A percentile compares a stretch with the other conserved stretches of the same genome.
Evolutionary conservation across 2,113 vertebrate genomes (phyloP).

Genomic region (Limnothrissa miodon): DNA sequence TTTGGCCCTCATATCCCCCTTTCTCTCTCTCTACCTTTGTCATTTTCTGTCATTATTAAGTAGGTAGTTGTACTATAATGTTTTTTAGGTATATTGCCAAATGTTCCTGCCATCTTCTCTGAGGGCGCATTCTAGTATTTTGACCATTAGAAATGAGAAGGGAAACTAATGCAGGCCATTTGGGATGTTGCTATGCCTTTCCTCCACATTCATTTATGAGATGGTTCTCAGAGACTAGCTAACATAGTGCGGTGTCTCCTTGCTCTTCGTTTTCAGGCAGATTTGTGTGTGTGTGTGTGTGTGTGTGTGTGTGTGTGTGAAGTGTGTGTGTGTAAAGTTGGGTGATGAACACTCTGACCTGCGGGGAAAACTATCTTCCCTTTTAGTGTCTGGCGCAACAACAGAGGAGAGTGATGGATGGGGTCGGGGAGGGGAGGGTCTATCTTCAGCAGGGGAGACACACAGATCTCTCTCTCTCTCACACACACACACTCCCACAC

Average conservation of each 20-base stretch:
- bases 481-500: neutral
- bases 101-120: neutral
- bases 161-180: neutral
- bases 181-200: neutral
- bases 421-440: conserved; percentile 39
- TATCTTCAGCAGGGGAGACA: conserved; percentile 36
- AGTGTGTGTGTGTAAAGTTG: conserved; percentile 29
- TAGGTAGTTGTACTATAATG: neutral
- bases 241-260: neutral
- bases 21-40: too few species aligned
- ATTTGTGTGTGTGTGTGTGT: conserved; percentile 16
- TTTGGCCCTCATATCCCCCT: too few species aligned
- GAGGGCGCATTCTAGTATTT: neutral
- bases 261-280: neutral
- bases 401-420: conserved; percentile 55
- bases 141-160: neutral
- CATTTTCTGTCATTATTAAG: neutral
- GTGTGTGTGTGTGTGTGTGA: conserved; percentile 22
- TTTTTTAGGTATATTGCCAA: neutral
- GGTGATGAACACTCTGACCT: conserved; percentile 50
- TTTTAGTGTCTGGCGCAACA: conserved; percentile 51
- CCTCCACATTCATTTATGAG: neutral
- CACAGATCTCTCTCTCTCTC: conserved; percentile 22
- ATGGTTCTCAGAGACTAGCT: neutral
- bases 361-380: conserved; percentile 49